Conservation (phyloP, 2,888 invertebrate genomes). For the Sesamia inferens region DNA sequence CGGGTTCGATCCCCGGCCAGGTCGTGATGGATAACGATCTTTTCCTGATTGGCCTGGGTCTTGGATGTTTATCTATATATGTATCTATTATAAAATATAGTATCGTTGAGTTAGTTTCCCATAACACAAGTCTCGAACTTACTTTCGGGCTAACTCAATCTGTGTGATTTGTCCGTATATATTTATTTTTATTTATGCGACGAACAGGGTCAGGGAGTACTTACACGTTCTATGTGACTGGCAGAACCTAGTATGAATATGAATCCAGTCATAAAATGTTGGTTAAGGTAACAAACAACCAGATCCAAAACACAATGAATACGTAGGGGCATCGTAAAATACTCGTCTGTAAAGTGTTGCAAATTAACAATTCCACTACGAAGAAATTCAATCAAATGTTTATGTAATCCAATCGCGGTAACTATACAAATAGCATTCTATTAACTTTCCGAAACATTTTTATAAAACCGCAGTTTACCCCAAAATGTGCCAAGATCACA, state of each 20-base stretch:
- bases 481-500: conserved; percentile 31
- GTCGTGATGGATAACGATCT: no score
- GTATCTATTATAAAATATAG: no score
- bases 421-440: conserved; percentile 19
- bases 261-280: background rate
- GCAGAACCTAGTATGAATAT: background rate
- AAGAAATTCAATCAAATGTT: conserved; percentile 1
- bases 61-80: no score
- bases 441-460: conserved; percentile 29
- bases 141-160: no score
- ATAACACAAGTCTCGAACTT: no score
- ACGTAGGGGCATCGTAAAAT: background rate
- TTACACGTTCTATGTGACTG: background rate
- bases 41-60: no score
- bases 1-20: no score
- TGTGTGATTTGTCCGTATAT: no score
- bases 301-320: background rate
- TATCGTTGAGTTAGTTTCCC: no score
- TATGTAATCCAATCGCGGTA: conserved; percentile 13
- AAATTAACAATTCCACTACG: conserved; percentile 10
- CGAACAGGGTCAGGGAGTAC: background rate
- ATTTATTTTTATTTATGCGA: no score
- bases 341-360: background rate
- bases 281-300: background rate
- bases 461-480: conserved; percentile 32